A percentile compares a stretch with the other conserved stretches of the same genome.
phyloP scores from a whole-genome alignment of 2,113 vertebrate genomes.

The Taxidea taxus region DNA sequence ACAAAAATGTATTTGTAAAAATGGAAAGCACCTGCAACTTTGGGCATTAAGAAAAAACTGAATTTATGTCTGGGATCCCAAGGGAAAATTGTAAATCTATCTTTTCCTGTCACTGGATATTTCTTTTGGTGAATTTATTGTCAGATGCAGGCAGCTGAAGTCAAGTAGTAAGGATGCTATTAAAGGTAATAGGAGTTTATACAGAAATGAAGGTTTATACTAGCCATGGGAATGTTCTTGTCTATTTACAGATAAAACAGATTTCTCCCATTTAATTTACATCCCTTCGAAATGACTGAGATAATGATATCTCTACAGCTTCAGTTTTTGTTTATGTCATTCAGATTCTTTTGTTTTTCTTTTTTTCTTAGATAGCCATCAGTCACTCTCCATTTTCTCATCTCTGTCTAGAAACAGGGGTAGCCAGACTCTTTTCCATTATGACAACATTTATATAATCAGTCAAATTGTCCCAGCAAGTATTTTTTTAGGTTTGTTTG shows the following conservation, averaged over 20 bases:
- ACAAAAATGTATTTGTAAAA: conserved; percentile 23
- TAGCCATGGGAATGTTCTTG: background rate
- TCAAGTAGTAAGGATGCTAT: background rate
- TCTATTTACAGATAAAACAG: background rate
- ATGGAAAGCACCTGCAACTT: conserved; percentile 48
- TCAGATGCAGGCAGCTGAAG: background rate
- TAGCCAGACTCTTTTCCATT: background rate
- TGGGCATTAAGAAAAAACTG: background rate
- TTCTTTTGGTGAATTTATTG: conserved; percentile 43
- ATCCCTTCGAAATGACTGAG: background rate
- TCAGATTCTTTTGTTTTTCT: background rate
- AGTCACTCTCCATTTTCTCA: background rate
- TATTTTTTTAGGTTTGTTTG: background rate
- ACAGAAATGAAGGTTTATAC: background rate
- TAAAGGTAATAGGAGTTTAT: background rate
- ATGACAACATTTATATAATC: background rate
- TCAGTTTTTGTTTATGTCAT: background rate
- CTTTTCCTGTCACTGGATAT: conserved; percentile 21
- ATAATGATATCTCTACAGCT: background rate
- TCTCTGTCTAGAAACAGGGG: background rate
- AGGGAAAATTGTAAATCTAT: conserved; percentile 30
- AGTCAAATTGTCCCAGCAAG: background rate
- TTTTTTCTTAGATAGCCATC: background rate
- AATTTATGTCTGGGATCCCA: conserved; percentile 34
- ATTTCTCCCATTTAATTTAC: background rate